These are phyloP conservation scores for Shinisaurus crocodilurus DNA, from an alignment of 2,113 vertebrate species.

Conservation along the genomic window DNA sequence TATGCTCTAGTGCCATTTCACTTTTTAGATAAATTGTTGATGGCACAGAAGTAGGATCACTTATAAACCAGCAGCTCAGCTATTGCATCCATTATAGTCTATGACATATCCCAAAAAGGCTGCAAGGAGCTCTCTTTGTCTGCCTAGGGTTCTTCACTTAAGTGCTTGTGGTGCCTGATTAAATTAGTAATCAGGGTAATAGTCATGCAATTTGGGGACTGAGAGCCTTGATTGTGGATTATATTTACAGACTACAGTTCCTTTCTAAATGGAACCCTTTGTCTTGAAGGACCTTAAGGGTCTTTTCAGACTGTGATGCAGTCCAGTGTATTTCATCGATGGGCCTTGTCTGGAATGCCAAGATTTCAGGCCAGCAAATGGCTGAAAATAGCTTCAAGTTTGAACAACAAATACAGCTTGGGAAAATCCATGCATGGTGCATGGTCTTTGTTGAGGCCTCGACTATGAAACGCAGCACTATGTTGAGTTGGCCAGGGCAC, in stretches of 20 bases:
- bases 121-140: slow-evolving; percentile 60
- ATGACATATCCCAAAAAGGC: slow-evolving; percentile 34
- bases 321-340: slow-evolving; percentile 55
- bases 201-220: slow-evolving; percentile 77
- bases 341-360: slow-evolving; percentile 53
- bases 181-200: slow-evolving; percentile 77
- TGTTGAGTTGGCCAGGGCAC: slow-evolving; percentile 22
- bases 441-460: slow-evolving; percentile 51
- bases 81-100: slow-evolving; percentile 42
- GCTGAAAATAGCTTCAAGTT: slow-evolving; percentile 41
- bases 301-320: slow-evolving; percentile 65
- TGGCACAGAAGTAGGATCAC: slow-evolving; percentile 46
- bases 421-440: slow-evolving; percentile 51
- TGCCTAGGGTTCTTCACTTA: slow-evolving; percentile 68
- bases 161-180: slow-evolving; percentile 74
- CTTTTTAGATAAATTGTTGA: slow-evolving; percentile 47
- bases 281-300: slow-evolving; percentile 72
- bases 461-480: background rate
- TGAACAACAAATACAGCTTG: slow-evolving; percentile 47
- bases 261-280: slow-evolving; percentile 78
- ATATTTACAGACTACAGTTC: slow-evolving; percentile 78
- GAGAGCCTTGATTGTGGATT: slow-evolving; percentile 80
- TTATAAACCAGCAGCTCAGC: slow-evolving; percentile 43
- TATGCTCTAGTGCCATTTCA: slow-evolving; percentile 20
- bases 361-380: slow-evolving; percentile 48